Base-by-base conservation (phyloP, 2,888 invertebrate species). In the Dryobotodes eremita region DNA sequence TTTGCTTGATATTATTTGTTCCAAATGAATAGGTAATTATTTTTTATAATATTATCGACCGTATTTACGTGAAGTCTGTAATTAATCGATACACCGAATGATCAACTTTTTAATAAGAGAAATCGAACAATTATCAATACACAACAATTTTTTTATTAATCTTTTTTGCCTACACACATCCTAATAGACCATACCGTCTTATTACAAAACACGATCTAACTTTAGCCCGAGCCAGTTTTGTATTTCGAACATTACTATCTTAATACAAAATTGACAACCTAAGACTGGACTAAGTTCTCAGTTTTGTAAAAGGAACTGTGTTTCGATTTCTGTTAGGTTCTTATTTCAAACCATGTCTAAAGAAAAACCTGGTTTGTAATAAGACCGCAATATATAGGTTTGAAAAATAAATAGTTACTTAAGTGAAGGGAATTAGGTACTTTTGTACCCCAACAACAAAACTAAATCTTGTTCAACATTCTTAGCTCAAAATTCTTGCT, bases 401-500 rank as follows among this genome's bases (percentile, higher is more conserved):
- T 10, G 10, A 46, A 46, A 46, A 46, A 46, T 5, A 23, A 36
- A 75, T 36, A 15, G 65, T 10, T 46, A 42, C 1, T 31, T 65
- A n/a, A 31, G 20, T 31, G 15, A 31, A 36, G 31, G 36, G 31
- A 71, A n/a, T 53, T 15, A 50, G 2, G 2, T 42, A 42, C 26
- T 13, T 75, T 69, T 57, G 36, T 50, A 65, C 71, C 83, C 73
- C 26, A 70, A 69, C 23, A 15, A 64, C 36, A 73, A 74, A 76
- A 71, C 64, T 11, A 61, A 73, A 76, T 48, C 15, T 5, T 15
- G 15, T 66, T 57, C 17, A 65, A 55, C 26, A 31, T 75, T 76
- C 55, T 48, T 59, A 53, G 8, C 42, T 10, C 1, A 6, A 10
- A 10, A 46, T 46, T 46, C 46, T 46, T 36, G 1, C 20, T 10